Evolutionary conservation across 2,888 invertebrate species (phyloP), one percentile per base, ranked within the genome.

Genomic region (Pyrrhia umbra): DNA sequence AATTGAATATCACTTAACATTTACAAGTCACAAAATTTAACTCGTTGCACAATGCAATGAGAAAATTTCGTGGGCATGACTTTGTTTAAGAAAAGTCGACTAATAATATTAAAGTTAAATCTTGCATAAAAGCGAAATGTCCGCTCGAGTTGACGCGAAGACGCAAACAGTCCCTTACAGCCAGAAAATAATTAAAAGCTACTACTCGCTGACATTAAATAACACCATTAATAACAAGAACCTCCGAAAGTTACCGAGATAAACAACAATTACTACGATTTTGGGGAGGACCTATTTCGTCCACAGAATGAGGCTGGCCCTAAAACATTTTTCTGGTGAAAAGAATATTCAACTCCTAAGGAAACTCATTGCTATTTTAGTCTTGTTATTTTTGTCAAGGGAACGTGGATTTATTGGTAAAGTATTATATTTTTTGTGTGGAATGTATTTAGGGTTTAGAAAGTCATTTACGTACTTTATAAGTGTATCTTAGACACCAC

Each of bases 141-240:
- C 83, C 85, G 84, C 83, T 83, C 62, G 81, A 86, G 80, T 88
- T 85, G 85, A 86, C 83, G 77, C 82, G 75, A 81, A 83, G 86
- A 86, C 86, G 81, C 82, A 87, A 88, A 86, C 85, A 86, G 84
- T 83, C 79, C 77, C 75, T 82, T 82, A 83, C 78, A 83, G 85
- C 79, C 84, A 81, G 88, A 89, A 92, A 90, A 92, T 92, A 92
- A 93, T 93, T 92, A 91, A 92, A 92, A 89, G 88, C 87, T 89
- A 89, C 86, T 86, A 86, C 82, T 89, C 77, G 84, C 84, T 86
- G 90, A 89, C 89, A 87, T 88, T 89, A 90, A 88, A 92, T 88
- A 91, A 92, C 87, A 90, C 88, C 92, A 92, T 93, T 92, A 92
- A 93, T 93, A 91, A 92, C 86, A 85, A 82, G 89, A 86, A 85